Percentiles rank a stretch among this genome's conserved stretches.
phyloP scores from a whole-genome alignment of 1,140 invertebrate species.

The Drosophila ercepeae region DNA sequence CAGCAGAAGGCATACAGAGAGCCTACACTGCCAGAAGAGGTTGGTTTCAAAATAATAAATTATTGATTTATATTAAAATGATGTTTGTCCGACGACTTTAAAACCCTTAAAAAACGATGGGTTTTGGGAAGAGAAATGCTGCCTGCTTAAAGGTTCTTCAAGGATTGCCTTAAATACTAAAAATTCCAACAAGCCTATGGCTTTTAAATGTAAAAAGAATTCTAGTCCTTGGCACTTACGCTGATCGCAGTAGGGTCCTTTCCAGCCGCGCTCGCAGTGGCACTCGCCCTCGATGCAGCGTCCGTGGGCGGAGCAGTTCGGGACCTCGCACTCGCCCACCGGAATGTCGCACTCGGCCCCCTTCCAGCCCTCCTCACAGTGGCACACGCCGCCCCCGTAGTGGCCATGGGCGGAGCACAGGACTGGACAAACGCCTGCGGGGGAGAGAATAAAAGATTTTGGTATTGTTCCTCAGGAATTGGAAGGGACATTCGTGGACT shows the following conservation, averaged over 20 bases:
- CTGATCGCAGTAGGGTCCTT: conserved; percentile 92
- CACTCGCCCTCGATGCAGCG: conserved; percentile 95
- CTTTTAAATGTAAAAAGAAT: not conserved
- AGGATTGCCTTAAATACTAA: too few relatives aligned
- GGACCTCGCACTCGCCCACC: conserved; percentile 94
- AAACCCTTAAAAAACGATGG: too few relatives aligned
- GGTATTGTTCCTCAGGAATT: not conserved
- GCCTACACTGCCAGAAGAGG: conserved; percentile 9
- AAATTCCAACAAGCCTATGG: not conserved
- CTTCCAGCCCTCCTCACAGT: conserved; percentile 98
- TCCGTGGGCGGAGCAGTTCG: conserved; percentile 96
- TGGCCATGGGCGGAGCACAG: conserved; percentile 98
- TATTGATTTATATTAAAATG: too few relatives aligned
- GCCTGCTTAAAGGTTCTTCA: too few relatives aligned
- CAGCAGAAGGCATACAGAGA: conserved; percentile 47
- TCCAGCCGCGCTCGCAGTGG: conserved; percentile 95
- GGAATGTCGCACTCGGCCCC: conserved; percentile 97
- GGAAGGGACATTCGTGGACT: conserved; percentile 83
- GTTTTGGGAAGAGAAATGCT: too few relatives aligned
- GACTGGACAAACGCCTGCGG: conserved; percentile 95
- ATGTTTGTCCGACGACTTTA: too few relatives aligned
- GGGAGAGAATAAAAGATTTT: conserved; percentile 1
- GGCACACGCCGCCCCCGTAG: conserved; percentile 97
- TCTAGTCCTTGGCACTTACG: conserved; percentile 86
- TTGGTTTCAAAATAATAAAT: too few relatives aligned